Evolutionary conservation across 2,113 vertebrate species (phyloP).

Genomic region (Dasyprocta punctata): DNA sequence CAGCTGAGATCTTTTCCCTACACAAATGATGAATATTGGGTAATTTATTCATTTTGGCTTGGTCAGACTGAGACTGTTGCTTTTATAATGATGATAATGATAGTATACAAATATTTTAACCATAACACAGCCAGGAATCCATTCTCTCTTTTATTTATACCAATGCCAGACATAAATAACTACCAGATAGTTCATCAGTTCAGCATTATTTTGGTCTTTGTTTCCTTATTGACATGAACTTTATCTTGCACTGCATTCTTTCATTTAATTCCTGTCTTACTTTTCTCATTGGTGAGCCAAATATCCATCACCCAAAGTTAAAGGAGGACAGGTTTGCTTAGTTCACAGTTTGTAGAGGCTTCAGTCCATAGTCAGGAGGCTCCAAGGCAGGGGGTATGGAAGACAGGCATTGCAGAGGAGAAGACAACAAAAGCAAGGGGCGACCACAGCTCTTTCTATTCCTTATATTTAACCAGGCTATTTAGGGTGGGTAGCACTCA

Average conservation of each 20-base stretch:
- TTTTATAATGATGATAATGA: conserved; percentile 21
- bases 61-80: neutral
- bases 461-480: neutral
- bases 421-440: neutral
- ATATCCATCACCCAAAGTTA: neutral
- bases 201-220: conserved; percentile 53
- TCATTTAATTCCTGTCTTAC: neutral
- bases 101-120: conserved; percentile 30
- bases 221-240: neutral
- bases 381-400: neutral
- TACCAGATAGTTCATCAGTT: neutral
- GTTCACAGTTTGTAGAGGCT: neutral
- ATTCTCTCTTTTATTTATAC: conserved; percentile 39
- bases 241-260: neutral
- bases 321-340: neutral
- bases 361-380: neutral
- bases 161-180: conserved; percentile 15
- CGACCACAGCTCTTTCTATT: neutral
- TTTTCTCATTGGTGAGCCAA: neutral
- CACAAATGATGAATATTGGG: neutral
- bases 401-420: neutral
- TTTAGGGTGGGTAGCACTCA: neutral
- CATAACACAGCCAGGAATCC: neutral
- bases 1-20: neutral
- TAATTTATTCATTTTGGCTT: conserved; percentile 45